phyloP scores from a whole-genome alignment of 37 sponge, comb jelly and placozoan genomes.

The Trichoplax adhaerens region DNA sequence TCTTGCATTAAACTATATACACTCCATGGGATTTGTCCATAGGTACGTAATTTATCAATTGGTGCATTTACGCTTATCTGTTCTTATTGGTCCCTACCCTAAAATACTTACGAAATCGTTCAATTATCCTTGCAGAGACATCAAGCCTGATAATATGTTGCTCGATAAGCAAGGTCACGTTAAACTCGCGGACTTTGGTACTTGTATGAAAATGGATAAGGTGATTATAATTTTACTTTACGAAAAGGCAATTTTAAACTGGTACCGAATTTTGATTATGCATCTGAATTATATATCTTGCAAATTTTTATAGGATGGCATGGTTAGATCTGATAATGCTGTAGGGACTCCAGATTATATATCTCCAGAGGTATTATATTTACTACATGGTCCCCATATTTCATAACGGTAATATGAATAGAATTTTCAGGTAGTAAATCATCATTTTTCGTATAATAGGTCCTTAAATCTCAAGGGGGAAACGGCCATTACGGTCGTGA shows the following conservation, averaged over 20 bases:
- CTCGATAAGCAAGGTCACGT: conserved; percentile 75
- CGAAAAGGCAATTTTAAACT: not conserved
- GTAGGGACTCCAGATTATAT: conserved; percentile 99
- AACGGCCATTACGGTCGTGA: conserved; percentile 81
- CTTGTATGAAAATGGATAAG: conserved; percentile 79
- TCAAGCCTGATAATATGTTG: conserved; percentile 98
- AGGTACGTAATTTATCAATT: conserved; percentile 4
- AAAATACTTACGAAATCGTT: not conserved
- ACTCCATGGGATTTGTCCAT: conserved; percentile 85
- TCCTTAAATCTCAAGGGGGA: conserved; percentile 76
- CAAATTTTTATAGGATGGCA: conserved; percentile 37
- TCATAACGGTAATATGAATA: not conserved
- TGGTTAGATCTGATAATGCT: conserved; percentile 74
- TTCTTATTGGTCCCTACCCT: too few relatives aligned
- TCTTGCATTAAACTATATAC: conserved; percentile 78
- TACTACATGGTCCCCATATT: not conserved
- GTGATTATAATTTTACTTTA: not conserved
- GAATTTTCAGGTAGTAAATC: not conserved
- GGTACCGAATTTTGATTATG: not conserved
- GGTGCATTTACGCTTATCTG: not conserved
- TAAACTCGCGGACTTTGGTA: conserved; percentile 97
- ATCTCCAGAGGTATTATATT: conserved; percentile 60
- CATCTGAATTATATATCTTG: not conserved
- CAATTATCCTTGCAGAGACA: conserved; percentile 36
- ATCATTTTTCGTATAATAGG: conserved; percentile 17